phyloP scores from a whole-genome alignment of 2,113 vertebrate species.

The Sylvilagus bachmani region DNA sequence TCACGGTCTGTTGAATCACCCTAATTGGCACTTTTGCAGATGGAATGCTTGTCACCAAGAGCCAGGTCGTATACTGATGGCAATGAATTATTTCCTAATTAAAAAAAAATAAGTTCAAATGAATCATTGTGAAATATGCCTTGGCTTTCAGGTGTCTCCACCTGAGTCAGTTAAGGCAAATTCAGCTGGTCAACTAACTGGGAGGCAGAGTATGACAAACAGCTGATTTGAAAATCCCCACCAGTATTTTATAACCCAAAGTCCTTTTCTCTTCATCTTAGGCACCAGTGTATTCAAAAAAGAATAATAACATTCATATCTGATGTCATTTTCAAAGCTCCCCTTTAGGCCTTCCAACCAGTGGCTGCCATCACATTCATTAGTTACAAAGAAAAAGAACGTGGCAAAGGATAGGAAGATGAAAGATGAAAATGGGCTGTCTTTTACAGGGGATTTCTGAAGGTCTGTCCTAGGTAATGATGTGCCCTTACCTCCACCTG shows the following conservation, averaged over 20 bases:
- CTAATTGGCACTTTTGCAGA: not conserved
- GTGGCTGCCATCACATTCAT: not conserved
- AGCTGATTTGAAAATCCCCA: conserved; percentile 11
- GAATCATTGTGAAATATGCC: conserved; percentile 9
- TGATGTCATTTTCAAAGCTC: conserved; percentile 35
- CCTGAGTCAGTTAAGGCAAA: not conserved
- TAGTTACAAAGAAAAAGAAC: conserved; percentile 53
- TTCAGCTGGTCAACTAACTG: not conserved
- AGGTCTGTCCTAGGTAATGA: not conserved
- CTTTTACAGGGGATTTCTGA: conserved; percentile 10
- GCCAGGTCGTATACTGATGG: not conserved
- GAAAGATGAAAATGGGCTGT: not conserved
- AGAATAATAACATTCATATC: not conserved
- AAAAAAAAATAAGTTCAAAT: not conserved
- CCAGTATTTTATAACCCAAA: not conserved
- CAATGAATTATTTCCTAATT: conserved; percentile 53
- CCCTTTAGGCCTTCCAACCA: not conserved
- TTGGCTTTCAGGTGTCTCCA: not conserved
- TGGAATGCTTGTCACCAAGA: not conserved
- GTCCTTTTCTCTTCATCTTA: not conserved
- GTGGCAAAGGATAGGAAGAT: not conserved
- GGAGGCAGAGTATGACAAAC: not conserved
- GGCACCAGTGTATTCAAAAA: not conserved
- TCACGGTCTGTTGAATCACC: not conserved
- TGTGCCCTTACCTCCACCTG: conserved; percentile 77